Conservation (phyloP, 2,888 invertebrate species). For the Lissonota sp. region DNA sequence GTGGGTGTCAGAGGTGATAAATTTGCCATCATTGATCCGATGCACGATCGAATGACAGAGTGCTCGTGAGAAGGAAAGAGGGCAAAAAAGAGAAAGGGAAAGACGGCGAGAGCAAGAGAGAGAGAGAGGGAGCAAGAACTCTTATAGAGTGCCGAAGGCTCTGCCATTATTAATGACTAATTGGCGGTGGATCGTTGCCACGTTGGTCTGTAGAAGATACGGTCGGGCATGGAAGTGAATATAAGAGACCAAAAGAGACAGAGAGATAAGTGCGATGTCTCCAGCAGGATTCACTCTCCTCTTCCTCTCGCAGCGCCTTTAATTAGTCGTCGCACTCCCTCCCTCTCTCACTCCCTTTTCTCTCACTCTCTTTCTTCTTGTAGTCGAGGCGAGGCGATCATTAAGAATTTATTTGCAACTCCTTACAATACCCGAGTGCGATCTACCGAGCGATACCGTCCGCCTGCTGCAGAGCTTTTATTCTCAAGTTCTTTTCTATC, state of each 20-base stretch:
- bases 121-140: conserved; percentile 6
- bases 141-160: conserved; percentile 38
- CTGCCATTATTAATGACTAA: conserved; percentile 77
- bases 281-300: conserved; percentile 17
- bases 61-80: conserved; percentile 9
- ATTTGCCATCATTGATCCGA: conserved; percentile 52
- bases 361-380: conserved; percentile 26
- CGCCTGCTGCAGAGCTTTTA: conserved; percentile 47
- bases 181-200: conserved; percentile 67
- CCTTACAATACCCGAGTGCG: conserved; percentile 73
- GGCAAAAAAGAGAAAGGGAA: conserved; percentile 14
- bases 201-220: conserved; percentile 69
- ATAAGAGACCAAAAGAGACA: conserved; percentile 26
- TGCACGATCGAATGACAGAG: conserved; percentile 37
- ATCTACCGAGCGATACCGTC: conserved; percentile 74
- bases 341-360: conserved; percentile 24
- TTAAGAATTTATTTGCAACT: conserved; percentile 79
- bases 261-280: conserved; percentile 57
- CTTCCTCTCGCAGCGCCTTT: conserved; percentile 13
- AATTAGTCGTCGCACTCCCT: conserved; percentile 36
- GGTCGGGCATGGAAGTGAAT: conserved; percentile 38
- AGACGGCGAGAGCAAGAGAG: conserved; percentile 16
- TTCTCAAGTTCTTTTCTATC: conserved; percentile 47
- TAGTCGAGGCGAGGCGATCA: conserved; percentile 69
- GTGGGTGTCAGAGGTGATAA: conserved; percentile 40